These are phyloP conservation scores for Amphiprion percula DNA, from an alignment of 2,113 vertebrate species.

Conservation along the genomic window DNA sequence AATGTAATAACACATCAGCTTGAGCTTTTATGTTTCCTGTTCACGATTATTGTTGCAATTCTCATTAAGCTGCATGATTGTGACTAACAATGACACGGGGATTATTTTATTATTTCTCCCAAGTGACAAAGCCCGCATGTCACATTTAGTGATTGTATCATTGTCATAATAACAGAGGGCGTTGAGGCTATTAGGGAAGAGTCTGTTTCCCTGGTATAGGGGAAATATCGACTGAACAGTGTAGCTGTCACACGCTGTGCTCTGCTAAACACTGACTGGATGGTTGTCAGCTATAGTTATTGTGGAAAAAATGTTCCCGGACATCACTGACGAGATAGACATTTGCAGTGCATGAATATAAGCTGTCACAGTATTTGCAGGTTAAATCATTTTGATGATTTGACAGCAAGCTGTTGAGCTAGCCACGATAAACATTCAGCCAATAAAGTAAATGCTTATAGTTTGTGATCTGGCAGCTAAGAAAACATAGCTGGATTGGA, in stretches of 20 bases:
- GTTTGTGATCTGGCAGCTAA: not conserved
- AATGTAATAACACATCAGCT: slow-evolving; percentile 33
- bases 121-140: slow-evolving; percentile 62
- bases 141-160: slow-evolving; percentile 47
- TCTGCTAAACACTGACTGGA: not conserved
- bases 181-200: not conserved
- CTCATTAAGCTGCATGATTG: slow-evolving; percentile 44
- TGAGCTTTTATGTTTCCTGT: slow-evolving; percentile 35
- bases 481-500: not conserved
- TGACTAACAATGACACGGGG: slow-evolving; percentile 39
- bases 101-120: slow-evolving; percentile 64
- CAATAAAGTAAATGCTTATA: not conserved
- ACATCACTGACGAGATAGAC: not conserved
- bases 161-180: slow-evolving; percentile 36
- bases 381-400: not conserved
- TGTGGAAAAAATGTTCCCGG: not conserved
- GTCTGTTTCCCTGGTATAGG: slow-evolving; percentile 1
- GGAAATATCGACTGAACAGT: slow-evolving; percentile 7
- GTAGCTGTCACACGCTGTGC: not conserved
- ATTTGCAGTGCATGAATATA: not conserved
- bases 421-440: not conserved
- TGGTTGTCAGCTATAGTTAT: not conserved
- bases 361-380: not conserved
- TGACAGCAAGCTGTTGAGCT: not conserved
- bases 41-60: slow-evolving; percentile 31